Base-by-base conservation (phyloP, 2,113 vertebrate genomes). In the Mesitornis unicolor region DNA sequence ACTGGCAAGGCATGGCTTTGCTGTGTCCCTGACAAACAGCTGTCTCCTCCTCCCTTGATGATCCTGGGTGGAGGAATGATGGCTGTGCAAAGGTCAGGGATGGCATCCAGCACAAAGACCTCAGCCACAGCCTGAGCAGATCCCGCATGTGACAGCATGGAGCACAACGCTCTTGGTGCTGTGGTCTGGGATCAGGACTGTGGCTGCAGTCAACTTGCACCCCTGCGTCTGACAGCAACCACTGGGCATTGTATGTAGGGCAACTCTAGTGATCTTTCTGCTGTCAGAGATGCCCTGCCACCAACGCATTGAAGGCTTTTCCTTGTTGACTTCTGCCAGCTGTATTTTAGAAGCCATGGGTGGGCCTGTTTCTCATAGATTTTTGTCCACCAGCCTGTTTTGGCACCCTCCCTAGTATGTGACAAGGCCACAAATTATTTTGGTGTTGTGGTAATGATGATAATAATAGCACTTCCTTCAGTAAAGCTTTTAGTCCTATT, bases 71-170 rank as follows among this genome's bases (percentile, higher is more conserved):
- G 36, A 31, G 75, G 60, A 84, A 35, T 8, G 26, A 13, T 42
- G 22, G 60, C 1, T 71, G 47, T 67, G 70, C 7, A 61, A 82
- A 57, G 31, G 22, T 50, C 9, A 13, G 21, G 38, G 29, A 26
- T 48, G 56, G 35, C 15, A 38, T 3, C 48, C 22, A 73, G 35
- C 0, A 0, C 6, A 4, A 68, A 51, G 31, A 31, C 9, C 5
- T 31, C 3, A 11, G 15, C n/a, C 0, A 0, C 42, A 65, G n/a
- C 53, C 61, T 1, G 9, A 38, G 48, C 2, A 1, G 4, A 9
- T 43, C 48, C 29, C 42, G 6, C 1, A 0, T 6, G 2, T 1
- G 40, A 7, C 16, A 26, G 1, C 1, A 0, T 11, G 35, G 40
- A 83, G 47, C 33, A 10, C 1, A 9, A 74, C 33, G 26, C 8